Evolutionary conservation across 2,888 invertebrate genomes (phyloP), one percentile per base, ranked within the genome.

Genomic region (Buathra laborator): DNA sequence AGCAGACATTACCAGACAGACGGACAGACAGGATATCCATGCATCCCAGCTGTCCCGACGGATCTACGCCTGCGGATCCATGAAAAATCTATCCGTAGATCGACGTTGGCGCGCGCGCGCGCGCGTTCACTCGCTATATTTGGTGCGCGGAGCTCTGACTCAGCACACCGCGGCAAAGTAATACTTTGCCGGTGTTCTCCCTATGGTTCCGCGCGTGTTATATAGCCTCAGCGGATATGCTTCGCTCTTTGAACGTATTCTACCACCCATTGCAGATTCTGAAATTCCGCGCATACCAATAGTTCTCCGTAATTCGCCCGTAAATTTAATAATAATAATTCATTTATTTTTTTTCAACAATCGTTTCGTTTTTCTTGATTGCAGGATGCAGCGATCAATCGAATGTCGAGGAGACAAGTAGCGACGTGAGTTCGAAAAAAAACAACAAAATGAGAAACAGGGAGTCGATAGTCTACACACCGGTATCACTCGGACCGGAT

Each of bases 401-500:
- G 37, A 56, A 66, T 70, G 80, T 48, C 72, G 64, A 56, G 29
- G 48, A 19, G 53, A 71, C 64, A 72, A 7, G 4, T 44, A 46
- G 19, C 29, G 59, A 29, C 12, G 14, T 32, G 16, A 37, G 10
- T 56, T n/a, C 14, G 29, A 24, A 19, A 4, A 53, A 62, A 37
- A 53, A 72, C 51, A 6, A 3, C 74, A 87, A 75, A 80, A 94
- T 93, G 94, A 93, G 91, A 84, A 92, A 93, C 70, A 90, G 94
- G 76, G 93, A 93, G 77, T 93, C 93, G 16, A 84, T 93, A 83
- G 93, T 93, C 14, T 93, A 93, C 83, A 93, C 94, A 6, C 94
- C 94, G 80, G 93, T 94, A 81, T 93, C 93, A 24, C 90, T 94
- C 10, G 93, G 93, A 6, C 93, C 93, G 67, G 94, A 94, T 86